A percentile compares a stretch with the other conserved stretches of the same genome.
Conservation (phyloP, 2,888 invertebrate species). For the Philonicus albiceps region DNA sequence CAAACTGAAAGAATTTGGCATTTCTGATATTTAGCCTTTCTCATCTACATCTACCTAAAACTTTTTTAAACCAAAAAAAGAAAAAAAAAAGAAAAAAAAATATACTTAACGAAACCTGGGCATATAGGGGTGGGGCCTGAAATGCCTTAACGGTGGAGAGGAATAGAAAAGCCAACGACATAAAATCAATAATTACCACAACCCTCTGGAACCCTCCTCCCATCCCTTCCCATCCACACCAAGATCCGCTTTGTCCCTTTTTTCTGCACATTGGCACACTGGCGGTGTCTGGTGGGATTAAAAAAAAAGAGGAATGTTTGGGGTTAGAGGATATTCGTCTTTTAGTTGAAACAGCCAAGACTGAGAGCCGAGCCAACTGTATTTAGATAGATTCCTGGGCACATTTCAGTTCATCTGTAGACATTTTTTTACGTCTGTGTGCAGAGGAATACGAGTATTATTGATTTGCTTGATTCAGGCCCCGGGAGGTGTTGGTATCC, state of each 20-base stretch:
- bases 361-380: constrained; percentile 34
- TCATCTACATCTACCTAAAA: not conserved
- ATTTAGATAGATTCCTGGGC: constrained; percentile 35
- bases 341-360: constrained; percentile 34
- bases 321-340: constrained; percentile 38
- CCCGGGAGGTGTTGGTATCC: not conserved
- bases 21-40: not conserved
- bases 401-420: constrained; percentile 40
- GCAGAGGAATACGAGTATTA: constrained; percentile 33
- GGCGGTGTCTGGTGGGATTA: constrained; percentile 33
- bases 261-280: constrained; percentile 38
- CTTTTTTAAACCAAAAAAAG: not conserved
- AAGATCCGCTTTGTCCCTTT: not conserved
- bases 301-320: constrained; percentile 19
- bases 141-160: constrained; percentile 17
- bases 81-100: not conserved
- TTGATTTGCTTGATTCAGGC: constrained; percentile 40
- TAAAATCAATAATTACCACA: constrained; percentile 56
- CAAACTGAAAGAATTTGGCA: constrained; percentile 29
- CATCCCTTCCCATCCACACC: not conserved
- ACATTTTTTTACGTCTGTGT: constrained; percentile 39
- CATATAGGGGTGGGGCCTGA: not conserved
- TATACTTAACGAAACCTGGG: not conserved
- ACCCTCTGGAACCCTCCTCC: constrained; percentile 46
- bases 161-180: constrained; percentile 51